Conservation (phyloP, 2,888 invertebrate genomes). For the Drosophila mettleri region DNA sequence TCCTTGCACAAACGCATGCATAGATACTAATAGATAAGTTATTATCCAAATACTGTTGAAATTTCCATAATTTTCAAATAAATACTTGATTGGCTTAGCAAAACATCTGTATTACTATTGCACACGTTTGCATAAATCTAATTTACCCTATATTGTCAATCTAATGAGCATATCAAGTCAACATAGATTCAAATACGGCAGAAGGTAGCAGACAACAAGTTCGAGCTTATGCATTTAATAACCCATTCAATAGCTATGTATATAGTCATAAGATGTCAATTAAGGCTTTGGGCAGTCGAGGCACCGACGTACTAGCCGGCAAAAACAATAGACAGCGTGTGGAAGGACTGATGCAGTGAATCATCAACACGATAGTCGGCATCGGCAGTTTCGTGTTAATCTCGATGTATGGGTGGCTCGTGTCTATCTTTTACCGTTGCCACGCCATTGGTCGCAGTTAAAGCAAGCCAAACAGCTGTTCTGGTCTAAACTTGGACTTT, state of each 20-base stretch:
- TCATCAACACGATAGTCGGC: conserved; percentile 23
- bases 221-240: not conserved
- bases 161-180: too few species aligned
- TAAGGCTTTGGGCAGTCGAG: not conserved
- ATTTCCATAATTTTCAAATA: too few species aligned
- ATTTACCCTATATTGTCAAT: too few species aligned
- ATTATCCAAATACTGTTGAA: too few species aligned
- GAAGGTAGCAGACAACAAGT: too few species aligned
- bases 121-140: too few species aligned
- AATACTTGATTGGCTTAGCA: too few species aligned
- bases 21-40: too few species aligned
- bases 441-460: conserved; percentile 48
- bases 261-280: not conserved
- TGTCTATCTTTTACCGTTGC: conserved; percentile 16
- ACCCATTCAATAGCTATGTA: conserved; percentile 2
- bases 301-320: conserved; percentile 8
- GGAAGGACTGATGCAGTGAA: conserved; percentile 25
- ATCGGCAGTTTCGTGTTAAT: conserved; percentile 27
- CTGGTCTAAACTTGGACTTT: conserved; percentile 22
- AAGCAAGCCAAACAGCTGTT: conserved; percentile 33
- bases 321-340: conserved; percentile 13
- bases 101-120: too few species aligned
- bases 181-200: too few species aligned
- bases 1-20: not conserved
- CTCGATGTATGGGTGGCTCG: conserved; percentile 8